Evolutionary conservation across 2,113 vertebrate species (phyloP).

Genomic region (Percina caprodes): DNA sequence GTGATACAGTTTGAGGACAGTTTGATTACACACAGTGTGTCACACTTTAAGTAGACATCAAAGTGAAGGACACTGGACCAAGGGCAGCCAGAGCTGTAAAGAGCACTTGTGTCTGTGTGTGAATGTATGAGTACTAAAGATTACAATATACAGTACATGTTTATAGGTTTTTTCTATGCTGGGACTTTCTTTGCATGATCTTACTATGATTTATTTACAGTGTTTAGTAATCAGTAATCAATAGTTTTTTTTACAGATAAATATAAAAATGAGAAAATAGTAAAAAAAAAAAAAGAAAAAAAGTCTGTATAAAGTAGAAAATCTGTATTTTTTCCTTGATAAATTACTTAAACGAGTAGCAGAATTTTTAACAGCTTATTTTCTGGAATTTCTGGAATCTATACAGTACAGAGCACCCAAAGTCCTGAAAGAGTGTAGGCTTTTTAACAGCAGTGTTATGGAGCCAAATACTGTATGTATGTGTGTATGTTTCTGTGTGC

Average conservation of each 20-base stretch:
- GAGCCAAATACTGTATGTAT: not conserved
- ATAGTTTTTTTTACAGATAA: not conserved
- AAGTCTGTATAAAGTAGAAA: too few relatives aligned
- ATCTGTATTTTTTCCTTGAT: too few relatives aligned
- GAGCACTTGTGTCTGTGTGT: slow-evolving; percentile 1
- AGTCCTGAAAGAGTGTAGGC: not conserved
- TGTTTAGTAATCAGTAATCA: not conserved
- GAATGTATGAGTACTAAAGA: not conserved
- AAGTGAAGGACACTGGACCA: slow-evolving; percentile 30
- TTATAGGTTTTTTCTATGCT: not conserved
- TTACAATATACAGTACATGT: not conserved
- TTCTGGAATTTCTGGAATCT: not conserved
- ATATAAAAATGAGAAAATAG: not conserved
- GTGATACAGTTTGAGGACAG: slow-evolving; percentile 43
- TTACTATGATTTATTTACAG: not conserved
- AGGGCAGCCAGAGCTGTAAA: slow-evolving; percentile 21
- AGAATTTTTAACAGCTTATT: not conserved
- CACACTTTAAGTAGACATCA: slow-evolving; percentile 35
- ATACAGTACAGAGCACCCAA: not conserved
- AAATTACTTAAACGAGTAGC: not conserved
- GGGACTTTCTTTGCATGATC: too few relatives aligned
- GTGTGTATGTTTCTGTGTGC: not conserved
- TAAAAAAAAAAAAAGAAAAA: too few relatives aligned
- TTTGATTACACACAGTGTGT: slow-evolving; percentile 62
- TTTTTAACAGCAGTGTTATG: not conserved